Conservation (phyloP, 1,140 invertebrate species). For the Drosophila ironensis region DNA sequence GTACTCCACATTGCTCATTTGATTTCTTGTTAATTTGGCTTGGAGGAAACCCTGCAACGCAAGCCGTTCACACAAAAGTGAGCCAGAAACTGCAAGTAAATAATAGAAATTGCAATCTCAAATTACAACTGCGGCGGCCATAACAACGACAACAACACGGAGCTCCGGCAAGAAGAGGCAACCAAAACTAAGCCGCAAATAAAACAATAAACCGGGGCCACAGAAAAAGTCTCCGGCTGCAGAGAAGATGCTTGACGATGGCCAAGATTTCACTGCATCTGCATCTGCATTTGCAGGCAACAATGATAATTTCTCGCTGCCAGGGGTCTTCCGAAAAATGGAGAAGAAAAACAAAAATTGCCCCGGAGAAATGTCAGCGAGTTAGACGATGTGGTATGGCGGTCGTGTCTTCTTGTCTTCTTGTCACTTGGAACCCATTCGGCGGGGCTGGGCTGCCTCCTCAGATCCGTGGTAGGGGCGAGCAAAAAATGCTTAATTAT, state of each 20-base stretch:
- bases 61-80: constrained; percentile 51
- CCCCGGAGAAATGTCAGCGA: constrained; percentile 48
- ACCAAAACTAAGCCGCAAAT: constrained; percentile 44
- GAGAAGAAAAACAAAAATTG: constrained; percentile 5
- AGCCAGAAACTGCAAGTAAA: constrained; percentile 76
- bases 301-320: constrained; percentile 67
- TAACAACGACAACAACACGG: too few species aligned
- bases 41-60: constrained; percentile 12
- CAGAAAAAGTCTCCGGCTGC: constrained; percentile 3
- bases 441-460: constrained; percentile 6
- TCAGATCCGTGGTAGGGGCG: constrained; percentile 8
- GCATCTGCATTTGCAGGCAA: constrained; percentile 24
- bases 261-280: constrained; percentile 65
- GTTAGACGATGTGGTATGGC: constrained; percentile 25
- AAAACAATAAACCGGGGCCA: constrained; percentile 60
- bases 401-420: too few species aligned
- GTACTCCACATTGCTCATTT: not conserved
- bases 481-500: constrained; percentile 74
- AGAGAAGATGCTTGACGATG: constrained; percentile 21
- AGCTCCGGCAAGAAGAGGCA: constrained; percentile 18
- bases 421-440: constrained; percentile 55
- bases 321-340: constrained; percentile 70
- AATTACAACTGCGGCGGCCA: constrained; percentile 36
- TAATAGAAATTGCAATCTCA: constrained; percentile 64
- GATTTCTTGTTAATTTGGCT: constrained; percentile 9